Percentiles rank a stretch among this genome's conserved stretches.
phyloP scores from a whole-genome alignment of 2,113 vertebrate species.

The Lagopus leucura region DNA sequence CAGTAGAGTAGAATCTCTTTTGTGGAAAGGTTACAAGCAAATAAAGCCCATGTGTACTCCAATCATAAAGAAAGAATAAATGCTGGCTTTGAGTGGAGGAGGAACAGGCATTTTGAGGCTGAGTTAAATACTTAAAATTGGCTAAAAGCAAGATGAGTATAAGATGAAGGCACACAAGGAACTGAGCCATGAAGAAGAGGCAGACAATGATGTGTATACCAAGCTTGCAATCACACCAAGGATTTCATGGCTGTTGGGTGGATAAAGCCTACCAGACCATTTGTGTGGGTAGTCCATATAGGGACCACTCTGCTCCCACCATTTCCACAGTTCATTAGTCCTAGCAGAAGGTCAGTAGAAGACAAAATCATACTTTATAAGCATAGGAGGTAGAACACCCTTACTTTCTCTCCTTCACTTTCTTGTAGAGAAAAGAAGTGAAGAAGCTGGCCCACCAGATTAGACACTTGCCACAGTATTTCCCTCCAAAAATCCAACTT shows the following conservation, averaged over 20 bases:
- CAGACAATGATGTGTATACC: neutral
- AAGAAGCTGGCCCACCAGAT: neutral
- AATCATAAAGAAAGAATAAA: constrained; percentile 17
- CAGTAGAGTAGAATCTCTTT: constrained; percentile 36
- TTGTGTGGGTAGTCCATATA: too few species aligned
- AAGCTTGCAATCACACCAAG: neutral
- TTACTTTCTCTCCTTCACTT: neutral
- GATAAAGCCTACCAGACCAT: neutral
- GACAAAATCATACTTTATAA: neutral
- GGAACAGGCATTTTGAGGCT: neutral
- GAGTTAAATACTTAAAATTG: constrained; percentile 11
- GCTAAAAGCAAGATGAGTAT: neutral
- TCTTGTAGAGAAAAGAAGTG: neutral
- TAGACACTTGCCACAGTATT: neutral
- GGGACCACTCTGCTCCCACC: neutral
- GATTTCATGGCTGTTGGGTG: too few species aligned
- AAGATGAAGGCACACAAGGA: neutral
- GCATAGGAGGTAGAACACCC: neutral
- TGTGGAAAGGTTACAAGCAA: constrained; percentile 44
- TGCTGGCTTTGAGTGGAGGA: neutral
- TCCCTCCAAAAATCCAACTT: neutral
- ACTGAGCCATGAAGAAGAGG: neutral
- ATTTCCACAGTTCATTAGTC: neutral
- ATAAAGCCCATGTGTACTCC: neutral
- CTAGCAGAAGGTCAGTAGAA: neutral